Evolutionary conservation across 2,797 vertebrate genomes (phyloP).

Genomic region (Lagodon rhomboides): DNA sequence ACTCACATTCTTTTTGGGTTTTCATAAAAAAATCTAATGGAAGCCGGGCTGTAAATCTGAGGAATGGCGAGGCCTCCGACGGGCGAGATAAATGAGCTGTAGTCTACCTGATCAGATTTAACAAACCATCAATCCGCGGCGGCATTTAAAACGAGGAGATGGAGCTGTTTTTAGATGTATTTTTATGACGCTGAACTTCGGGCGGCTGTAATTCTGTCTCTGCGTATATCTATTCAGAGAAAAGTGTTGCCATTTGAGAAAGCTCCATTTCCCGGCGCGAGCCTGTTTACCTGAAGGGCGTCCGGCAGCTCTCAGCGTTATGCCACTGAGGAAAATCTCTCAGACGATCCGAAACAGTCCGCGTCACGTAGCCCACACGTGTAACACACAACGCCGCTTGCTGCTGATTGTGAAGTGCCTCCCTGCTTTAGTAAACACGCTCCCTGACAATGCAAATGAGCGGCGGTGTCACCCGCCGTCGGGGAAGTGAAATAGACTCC

Average conservation of each 20-base stretch:
- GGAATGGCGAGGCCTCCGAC: conserved; percentile 40
- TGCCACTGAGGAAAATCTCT: conserved; percentile 30
- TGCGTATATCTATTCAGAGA: conserved; percentile 23
- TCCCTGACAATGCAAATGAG: conserved; percentile 49
- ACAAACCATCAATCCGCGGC: conserved; percentile 57
- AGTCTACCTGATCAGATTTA: conserved; percentile 54
- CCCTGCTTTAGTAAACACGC: conserved; percentile 54
- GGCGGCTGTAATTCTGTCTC: conserved; percentile 33
- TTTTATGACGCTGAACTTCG: conserved; percentile 45
- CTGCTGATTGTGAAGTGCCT: conserved; percentile 50
- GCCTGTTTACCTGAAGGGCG: neutral
- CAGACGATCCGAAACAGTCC: conserved; percentile 42
- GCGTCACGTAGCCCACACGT: conserved; percentile 32
- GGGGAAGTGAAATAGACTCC: conserved; percentile 46
- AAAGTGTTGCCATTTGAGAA: conserved; percentile 27
- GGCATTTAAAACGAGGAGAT: conserved; percentile 35
- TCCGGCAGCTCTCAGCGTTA: conserved; percentile 44
- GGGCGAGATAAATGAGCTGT: conserved; percentile 61
- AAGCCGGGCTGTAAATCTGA: conserved; percentile 56
- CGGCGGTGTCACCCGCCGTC: conserved; percentile 35
- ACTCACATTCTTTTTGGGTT: conserved; percentile 59
- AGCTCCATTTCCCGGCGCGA: neutral
- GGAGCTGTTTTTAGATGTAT: conserved; percentile 32
- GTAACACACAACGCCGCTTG: conserved; percentile 38
- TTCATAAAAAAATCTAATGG: conserved; percentile 61